These are phyloP conservation scores for Apis dorsata DNA, from an alignment of 1,140 invertebrate species.

Conservation along the genomic window DNA sequence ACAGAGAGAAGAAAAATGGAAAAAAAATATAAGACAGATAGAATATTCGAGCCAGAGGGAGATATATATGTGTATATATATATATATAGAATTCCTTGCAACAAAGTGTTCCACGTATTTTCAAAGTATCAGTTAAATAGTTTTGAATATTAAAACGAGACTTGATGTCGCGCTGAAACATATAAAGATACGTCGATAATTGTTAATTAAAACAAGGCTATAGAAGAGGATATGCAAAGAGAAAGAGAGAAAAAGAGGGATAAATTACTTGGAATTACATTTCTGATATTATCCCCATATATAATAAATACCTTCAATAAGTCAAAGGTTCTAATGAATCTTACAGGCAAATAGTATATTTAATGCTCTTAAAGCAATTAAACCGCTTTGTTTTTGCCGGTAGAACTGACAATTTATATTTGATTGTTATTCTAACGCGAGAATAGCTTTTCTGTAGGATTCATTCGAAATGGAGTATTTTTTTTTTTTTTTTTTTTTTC, in stretches of 20 bases:
- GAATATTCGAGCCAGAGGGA: constrained; percentile 24
- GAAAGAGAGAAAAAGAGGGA: neutral
- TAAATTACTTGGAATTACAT: neutral
- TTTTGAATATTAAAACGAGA: neutral
- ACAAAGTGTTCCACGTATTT: neutral
- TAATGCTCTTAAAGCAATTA: neutral
- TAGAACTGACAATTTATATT: neutral
- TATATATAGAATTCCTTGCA: neutral
- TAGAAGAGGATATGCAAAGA: neutral
- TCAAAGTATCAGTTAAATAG: neutral
- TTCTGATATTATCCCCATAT: neutral
- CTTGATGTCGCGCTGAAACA: constrained; percentile 49
- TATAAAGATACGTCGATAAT: constrained; percentile 39
- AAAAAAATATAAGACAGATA: constrained; percentile 17
- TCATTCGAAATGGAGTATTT: neutral
- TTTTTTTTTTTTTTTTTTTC: neutral
- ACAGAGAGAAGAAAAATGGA: constrained; percentile 41
- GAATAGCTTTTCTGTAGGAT: neutral
- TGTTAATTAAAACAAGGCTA: constrained; percentile 1
- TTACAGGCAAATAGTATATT: neutral
- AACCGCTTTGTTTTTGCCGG: neutral
- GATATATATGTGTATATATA: no score
- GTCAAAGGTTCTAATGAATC: constrained; percentile 12
- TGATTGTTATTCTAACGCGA: neutral
- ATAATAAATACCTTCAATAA: neutral